Percentiles rank a stretch among this genome's conserved stretches.
Evolutionary conservation across 2,797 vertebrate genomes (phyloP).

Genomic region (Pangasius sanitwongsei): DNA sequence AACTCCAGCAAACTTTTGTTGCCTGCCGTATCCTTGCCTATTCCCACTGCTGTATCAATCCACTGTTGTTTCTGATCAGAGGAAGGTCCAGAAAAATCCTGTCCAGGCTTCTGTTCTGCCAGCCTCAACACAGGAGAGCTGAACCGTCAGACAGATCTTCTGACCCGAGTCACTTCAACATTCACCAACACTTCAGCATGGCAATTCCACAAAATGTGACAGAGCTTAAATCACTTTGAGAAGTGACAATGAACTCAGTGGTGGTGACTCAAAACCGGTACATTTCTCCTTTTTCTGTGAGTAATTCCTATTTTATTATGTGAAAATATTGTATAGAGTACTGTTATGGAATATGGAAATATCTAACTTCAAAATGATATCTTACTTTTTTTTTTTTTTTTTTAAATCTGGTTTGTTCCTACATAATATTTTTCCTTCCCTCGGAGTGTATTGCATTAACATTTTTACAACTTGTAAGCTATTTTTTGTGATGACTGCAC

Average conservation of each 20-base stretch:
- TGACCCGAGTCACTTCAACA: slow-evolving; percentile 36
- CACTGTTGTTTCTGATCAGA: slow-evolving; percentile 68
- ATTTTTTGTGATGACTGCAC: neutral
- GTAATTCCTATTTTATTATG: neutral
- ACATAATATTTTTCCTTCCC: neutral
- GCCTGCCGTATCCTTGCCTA: slow-evolving; percentile 67
- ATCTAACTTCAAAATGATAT: neutral
- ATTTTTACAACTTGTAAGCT: neutral
- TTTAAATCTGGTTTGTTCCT: neutral
- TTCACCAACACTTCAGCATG: neutral
- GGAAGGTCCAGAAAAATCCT: slow-evolving; percentile 62
- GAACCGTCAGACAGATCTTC: neutral
- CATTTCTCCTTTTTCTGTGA: neutral
- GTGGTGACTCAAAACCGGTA: neutral
- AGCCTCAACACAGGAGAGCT: neutral
- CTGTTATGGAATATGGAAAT: neutral
- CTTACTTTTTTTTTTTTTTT: neutral
- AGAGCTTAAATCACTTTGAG: slow-evolving; percentile 18
- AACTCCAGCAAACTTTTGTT: neutral
- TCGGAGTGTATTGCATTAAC: neutral
- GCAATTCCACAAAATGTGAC: neutral
- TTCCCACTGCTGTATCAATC: slow-evolving; percentile 77
- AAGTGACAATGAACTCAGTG: neutral
- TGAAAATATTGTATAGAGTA: too few species aligned
- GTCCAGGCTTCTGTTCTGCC: slow-evolving; percentile 51